Percentiles rank a stretch among this genome's conserved stretches.
phyloP scores from a whole-genome alignment of 1,140 invertebrate species.

The Papilio polyxenes region DNA sequence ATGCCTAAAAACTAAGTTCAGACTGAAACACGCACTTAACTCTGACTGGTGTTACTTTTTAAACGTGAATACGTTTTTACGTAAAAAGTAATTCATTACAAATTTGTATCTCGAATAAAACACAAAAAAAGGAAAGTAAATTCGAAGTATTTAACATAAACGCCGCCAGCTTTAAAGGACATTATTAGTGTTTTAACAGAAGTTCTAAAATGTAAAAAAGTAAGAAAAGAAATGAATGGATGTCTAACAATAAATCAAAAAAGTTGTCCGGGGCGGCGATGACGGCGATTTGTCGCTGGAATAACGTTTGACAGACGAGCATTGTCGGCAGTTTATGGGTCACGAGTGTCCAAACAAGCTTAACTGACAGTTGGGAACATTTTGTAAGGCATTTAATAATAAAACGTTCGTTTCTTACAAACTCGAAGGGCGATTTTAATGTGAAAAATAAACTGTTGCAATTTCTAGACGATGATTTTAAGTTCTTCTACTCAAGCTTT shows the following conservation, averaged over 20 bases:
- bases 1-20: neutral
- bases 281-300: constrained; percentile 56
- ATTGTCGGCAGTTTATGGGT: constrained; percentile 47
- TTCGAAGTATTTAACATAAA: neutral
- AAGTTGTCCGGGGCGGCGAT: constrained; percentile 52
- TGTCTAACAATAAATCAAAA: constrained; percentile 64
- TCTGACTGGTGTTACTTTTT: neutral
- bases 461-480: neutral
- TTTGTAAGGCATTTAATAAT: constrained; percentile 43
- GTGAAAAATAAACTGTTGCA: constrained; percentile 1
- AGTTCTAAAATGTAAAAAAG: constrained; percentile 39
- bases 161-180: neutral
- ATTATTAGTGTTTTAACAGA: constrained; percentile 12
- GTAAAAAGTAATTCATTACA: neutral
- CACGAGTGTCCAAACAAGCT: constrained; percentile 46
- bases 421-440: constrained; percentile 3
- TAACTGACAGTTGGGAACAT: constrained; percentile 33
- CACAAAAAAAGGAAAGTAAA: no score
- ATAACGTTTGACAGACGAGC: constrained; percentile 53
- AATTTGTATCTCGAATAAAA: neutral
- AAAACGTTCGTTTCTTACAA: constrained; percentile 20
- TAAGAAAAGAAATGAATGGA: constrained; percentile 59
- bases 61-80: neutral
- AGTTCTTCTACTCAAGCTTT: neutral
- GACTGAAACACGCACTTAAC: neutral